phyloP scores from a whole-genome alignment of 2,888 invertebrate species.

The Chymomyza procnemis region DNA sequence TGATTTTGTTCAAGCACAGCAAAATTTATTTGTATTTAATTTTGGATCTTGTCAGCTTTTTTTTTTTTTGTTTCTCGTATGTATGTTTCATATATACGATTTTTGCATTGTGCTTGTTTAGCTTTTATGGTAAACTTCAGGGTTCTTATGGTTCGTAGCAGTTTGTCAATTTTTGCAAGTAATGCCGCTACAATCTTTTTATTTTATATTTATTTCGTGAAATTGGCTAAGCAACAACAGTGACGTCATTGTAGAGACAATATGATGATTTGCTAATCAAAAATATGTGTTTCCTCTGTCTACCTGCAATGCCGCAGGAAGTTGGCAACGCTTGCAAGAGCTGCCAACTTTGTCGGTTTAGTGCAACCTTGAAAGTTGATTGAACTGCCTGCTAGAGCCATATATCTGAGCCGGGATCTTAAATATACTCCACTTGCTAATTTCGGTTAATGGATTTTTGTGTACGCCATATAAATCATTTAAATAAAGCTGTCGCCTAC shows the following conservation, averaged over 20 bases:
- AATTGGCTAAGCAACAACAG: constrained; percentile 33
- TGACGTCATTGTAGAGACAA: constrained; percentile 50
- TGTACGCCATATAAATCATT: not conserved
- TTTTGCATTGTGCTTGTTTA: constrained; percentile 41
- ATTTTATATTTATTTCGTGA: constrained; percentile 43
- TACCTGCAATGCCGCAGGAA: not conserved
- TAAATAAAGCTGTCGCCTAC: constrained; percentile 15
- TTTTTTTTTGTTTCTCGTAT: too few species aligned
- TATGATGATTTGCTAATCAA: not conserved
- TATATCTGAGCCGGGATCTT: not conserved
- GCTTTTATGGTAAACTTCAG: constrained; percentile 56
- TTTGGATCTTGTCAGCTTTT: constrained; percentile 54
- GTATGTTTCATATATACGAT: not conserved
- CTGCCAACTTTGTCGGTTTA: not conserved
- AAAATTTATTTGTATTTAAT: constrained; percentile 49
- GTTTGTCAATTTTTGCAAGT: constrained; percentile 1
- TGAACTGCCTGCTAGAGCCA: constrained; percentile 51
- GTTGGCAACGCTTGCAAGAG: constrained; percentile 14
- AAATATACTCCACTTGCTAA: not conserved
- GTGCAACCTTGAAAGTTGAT: constrained; percentile 67
- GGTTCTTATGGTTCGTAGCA: constrained; percentile 33
- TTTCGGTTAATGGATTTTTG: not conserved
- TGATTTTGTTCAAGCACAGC: constrained; percentile 36
- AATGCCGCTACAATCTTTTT: constrained; percentile 20
- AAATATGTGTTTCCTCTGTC: not conserved